Percentiles rank a stretch among this genome's conserved stretches.
These are phyloP conservation scores for Austrofundulus limnaeus DNA, from an alignment of 2,113 vertebrate genomes.

Conservation along the genomic window DNA sequence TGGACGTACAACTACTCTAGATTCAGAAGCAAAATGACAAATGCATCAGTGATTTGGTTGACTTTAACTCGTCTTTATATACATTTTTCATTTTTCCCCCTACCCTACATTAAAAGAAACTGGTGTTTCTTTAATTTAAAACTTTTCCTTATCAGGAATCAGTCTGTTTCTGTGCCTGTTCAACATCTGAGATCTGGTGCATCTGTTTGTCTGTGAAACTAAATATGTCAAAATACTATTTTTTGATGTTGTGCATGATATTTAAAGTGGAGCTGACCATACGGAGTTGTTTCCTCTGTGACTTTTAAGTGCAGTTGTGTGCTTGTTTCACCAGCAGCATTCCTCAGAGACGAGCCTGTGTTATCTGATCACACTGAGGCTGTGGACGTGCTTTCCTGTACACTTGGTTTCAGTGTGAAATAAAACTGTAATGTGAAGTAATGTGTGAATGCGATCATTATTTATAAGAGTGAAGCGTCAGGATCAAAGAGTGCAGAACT, in stretches of 20 bases:
- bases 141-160: slow-evolving; percentile 32
- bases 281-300: slow-evolving; percentile 50
- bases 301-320: slow-evolving; percentile 46
- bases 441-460: background rate
- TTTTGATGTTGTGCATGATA: slow-evolving; percentile 72
- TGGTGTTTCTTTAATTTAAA: slow-evolving; percentile 10
- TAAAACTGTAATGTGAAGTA: slow-evolving; percentile 32
- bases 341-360: slow-evolving; percentile 49
- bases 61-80: slow-evolving; percentile 14
- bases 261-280: slow-evolving; percentile 54
- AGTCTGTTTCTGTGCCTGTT: slow-evolving; percentile 49
- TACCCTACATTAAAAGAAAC: background rate
- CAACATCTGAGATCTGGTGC: slow-evolving; percentile 35
- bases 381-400: too few species aligned
- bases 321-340: slow-evolving; percentile 62
- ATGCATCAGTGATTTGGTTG: slow-evolving; percentile 20
- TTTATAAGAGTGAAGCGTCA: too few species aligned
- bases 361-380: slow-evolving; percentile 40
- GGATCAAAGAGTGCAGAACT: too few species aligned
- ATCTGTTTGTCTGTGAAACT: slow-evolving; percentile 52
- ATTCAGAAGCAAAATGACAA: slow-evolving; percentile 16
- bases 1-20: slow-evolving; percentile 15
- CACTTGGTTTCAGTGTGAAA: slow-evolving; percentile 63
- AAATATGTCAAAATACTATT: slow-evolving; percentile 59
- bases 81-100: background rate